Evolutionary conservation across 2,797 vertebrate species (phyloP), one percentile per base, ranked within the genome.

Genomic region (Chromobotia macracanthus): DNA sequence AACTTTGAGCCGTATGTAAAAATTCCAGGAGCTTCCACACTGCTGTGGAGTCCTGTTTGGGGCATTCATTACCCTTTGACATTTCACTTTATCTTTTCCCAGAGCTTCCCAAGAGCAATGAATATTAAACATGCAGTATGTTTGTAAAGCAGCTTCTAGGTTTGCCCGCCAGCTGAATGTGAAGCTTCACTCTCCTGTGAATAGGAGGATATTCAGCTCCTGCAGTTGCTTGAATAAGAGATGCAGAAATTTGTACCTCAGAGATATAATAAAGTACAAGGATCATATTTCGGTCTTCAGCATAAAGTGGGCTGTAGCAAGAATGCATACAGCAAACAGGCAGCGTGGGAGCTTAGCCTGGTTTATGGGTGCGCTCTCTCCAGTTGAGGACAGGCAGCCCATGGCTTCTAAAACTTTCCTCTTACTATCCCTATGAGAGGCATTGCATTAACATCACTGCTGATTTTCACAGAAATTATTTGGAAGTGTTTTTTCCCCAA

Each of bases 1-100:
- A 56, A 79, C 9, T 31, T 5, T 31, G 11, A 58, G 31, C 18
- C 25, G 16, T 18, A 53, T 41, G 66, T 25, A 21, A 50, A 68
- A 71, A 21, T 31, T 44, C 48, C 50, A 61, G 2, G 21, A 67
- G 51, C 38, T 66, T 60, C 67, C 77, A 60, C 16, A 72, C 61
- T 51, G 41, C 38, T 25, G 28, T 56, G 53, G 35, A 66, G 77
- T 66, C 63, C 77, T 80, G 51, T 73, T 71, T 31, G 1, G 65
- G 46, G 72, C 53, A 77, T 72, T 85, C 58, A 46, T 80, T 77
- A 85, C 65, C 72, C 83, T 83, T 80, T 81, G 85, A 84, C 81
- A 85, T 75, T 58, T 51, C 46, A 75, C 75, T 77, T 82, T 72
- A 77, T 60, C 78, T 79, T 83, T 67, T 72, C 56, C 56, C 67